Evolutionary conservation across 2,797 vertebrate genomes (phyloP).

Genomic region (Tangara arthus): DNA sequence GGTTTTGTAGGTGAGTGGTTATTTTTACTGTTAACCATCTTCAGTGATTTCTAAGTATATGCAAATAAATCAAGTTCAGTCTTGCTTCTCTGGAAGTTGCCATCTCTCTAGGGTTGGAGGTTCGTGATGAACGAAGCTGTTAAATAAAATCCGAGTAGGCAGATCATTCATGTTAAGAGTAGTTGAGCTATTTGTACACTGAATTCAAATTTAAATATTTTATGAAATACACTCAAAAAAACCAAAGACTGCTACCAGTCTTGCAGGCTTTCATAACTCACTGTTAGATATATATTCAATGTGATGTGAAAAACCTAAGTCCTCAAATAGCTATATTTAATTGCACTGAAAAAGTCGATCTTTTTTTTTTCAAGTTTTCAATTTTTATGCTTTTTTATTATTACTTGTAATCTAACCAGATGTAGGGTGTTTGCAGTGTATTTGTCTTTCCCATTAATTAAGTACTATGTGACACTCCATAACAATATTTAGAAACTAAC

Average conservation of each 20-base stretch:
- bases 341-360: fast-evolving
- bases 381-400: neutral
- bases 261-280: neutral
- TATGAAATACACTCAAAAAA: neutral
- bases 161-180: neutral
- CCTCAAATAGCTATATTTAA: neutral
- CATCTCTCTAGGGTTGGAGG: fast-evolving
- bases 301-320: neutral
- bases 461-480: neutral
- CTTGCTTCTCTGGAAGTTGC: neutral
- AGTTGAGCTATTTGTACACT: neutral
- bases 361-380: neutral
- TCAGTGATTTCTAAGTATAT: neutral
- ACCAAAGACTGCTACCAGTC: neutral
- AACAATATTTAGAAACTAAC: neutral
- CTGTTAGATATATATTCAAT: neutral
- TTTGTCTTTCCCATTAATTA: neutral
- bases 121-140: neutral
- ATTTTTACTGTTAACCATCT: neutral
- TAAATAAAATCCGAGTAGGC: neutral
- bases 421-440: neutral
- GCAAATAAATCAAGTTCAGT: neutral
- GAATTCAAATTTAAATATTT: neutral
- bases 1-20: neutral
- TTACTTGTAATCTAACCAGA: neutral